A percentile compares a stretch with the other conserved stretches of the same genome.
These are phyloP conservation scores for Phenganax subtilis DNA, from an alignment of 92 coral and sea anemone genomes.

Conservation along the genomic window DNA sequence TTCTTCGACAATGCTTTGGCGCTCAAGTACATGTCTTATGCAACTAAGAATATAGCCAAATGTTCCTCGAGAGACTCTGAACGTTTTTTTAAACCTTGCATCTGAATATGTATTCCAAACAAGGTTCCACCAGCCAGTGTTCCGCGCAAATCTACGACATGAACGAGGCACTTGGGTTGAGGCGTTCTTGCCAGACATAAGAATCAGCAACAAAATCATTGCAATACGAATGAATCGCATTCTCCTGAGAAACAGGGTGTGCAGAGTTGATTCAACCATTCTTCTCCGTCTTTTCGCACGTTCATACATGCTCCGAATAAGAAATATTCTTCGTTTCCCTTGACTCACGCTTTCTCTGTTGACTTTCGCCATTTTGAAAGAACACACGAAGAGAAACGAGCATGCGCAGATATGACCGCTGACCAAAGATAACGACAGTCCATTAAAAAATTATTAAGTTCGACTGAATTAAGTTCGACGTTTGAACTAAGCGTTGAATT, in stretches of 20 bases:
- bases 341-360: not conserved
- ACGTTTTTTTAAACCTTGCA: constrained; percentile 8
- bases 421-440: not conserved
- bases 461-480: constrained; percentile 15
- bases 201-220: not conserved
- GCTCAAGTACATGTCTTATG: constrained; percentile 35
- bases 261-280: not conserved
- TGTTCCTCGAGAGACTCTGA: not conserved
- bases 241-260: not conserved
- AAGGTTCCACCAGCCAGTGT: not conserved
- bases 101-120: not conserved
- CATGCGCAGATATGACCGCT: not conserved
- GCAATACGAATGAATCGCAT: not conserved
- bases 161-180: constrained; percentile 25
- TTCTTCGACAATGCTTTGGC: not conserved
- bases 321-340: not conserved
- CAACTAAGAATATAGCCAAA: constrained; percentile 30
- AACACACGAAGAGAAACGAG: not conserved
- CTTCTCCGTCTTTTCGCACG: not conserved
- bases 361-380: not conserved
- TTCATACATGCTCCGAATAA: not conserved
- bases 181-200: not conserved
- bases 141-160: constrained; percentile 36
- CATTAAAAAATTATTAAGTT: not conserved
- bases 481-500: constrained; percentile 10